A percentile compares a stretch with the other conserved stretches of the same genome.
These are phyloP conservation scores for Uropsilus gracilis DNA, from an alignment of 2,113 vertebrate genomes.

Conservation along the genomic window DNA sequence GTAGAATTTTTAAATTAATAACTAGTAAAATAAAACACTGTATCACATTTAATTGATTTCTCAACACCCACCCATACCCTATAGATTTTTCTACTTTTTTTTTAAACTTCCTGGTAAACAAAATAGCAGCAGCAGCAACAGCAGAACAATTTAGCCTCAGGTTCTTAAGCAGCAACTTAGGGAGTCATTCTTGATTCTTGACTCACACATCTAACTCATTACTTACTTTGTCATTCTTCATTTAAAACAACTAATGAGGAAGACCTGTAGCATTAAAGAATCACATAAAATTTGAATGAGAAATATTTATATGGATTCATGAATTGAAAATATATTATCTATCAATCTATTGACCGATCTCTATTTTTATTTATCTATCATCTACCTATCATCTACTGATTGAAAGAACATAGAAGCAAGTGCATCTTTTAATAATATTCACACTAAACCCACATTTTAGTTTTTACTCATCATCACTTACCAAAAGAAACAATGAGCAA, in stretches of 20 bases:
- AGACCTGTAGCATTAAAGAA: neutral
- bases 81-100: neutral
- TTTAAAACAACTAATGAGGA: slow-evolving; percentile 21
- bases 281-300: neutral
- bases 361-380: too few relatives aligned
- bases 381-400: neutral
- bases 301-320: neutral
- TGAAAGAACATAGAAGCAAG: neutral
- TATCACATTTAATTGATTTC: neutral
- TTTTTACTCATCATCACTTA: neutral
- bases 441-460: neutral
- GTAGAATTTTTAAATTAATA: neutral
- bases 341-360: too few relatives aligned
- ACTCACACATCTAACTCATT: neutral
- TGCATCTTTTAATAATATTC: neutral
- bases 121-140: neutral
- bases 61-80: neutral
- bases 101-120: neutral
- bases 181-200: neutral
- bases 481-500: neutral
- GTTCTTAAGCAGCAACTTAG: neutral
- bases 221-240: neutral
- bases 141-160: neutral
- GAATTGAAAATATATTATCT: neutral
- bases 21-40: neutral